Conservation (phyloP, 2,113 vertebrate genomes). For the Baryphthengus martii region DNA sequence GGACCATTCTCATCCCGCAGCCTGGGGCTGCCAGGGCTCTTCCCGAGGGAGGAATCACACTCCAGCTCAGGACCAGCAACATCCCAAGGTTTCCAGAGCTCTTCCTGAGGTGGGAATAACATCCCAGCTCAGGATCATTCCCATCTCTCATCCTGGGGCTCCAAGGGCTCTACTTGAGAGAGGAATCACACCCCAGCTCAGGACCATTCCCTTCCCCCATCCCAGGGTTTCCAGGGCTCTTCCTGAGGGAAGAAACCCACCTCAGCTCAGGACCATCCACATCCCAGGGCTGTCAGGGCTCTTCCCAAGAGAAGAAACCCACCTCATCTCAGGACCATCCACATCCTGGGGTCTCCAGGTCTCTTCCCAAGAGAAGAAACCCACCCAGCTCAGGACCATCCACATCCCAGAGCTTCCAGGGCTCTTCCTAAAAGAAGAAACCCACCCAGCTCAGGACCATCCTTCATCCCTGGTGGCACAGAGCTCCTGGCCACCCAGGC, state of each 20-base stretch:
- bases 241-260: neutral
- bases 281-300: neutral
- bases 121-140: neutral
- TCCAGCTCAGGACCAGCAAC: neutral
- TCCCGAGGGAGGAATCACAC: neutral
- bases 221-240: neutral
- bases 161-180: neutral
- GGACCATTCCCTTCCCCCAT: too few species aligned
- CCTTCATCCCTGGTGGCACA: neutral
- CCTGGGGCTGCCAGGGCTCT: neutral
- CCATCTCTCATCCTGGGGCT: neutral
- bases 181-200: too few species aligned
- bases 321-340: neutral
- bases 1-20: neutral
- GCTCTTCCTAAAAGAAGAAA: neutral
- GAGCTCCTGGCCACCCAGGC: neutral
- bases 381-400: neutral
- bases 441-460: neutral
- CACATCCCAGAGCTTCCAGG: neutral
- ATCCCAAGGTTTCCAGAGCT: too few species aligned
- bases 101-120: neutral
- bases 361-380: neutral
- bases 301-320: neutral
- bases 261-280: neutral
- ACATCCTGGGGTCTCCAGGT: too few species aligned